Evolutionary conservation across 2,113 vertebrate genomes (phyloP).

Genomic region (Larimichthys polyactis): DNA sequence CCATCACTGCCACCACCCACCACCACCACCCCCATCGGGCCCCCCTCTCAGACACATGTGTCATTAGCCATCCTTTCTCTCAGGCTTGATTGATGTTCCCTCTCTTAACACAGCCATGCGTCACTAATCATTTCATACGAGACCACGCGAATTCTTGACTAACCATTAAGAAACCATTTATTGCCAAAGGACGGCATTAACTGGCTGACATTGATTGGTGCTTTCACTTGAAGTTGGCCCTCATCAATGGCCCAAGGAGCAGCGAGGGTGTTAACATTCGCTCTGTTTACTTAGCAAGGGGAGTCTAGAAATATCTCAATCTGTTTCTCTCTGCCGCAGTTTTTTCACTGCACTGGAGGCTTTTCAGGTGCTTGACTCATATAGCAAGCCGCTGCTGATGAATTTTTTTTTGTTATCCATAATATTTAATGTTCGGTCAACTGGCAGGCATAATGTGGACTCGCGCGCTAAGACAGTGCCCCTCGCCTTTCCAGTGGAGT

Average conservation of each 20-base stretch:
- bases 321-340: neutral
- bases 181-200: slow-evolving; percentile 67
- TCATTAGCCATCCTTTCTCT: slow-evolving; percentile 74
- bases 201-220: slow-evolving; percentile 65
- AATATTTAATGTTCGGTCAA: slow-evolving; percentile 26
- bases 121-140: slow-evolving; percentile 80
- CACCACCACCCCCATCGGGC: slow-evolving; percentile 30
- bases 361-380: slow-evolving; percentile 34
- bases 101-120: slow-evolving; percentile 67
- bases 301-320: slow-evolving; percentile 26
- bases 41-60: slow-evolving; percentile 59
- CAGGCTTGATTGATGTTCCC: slow-evolving; percentile 75
- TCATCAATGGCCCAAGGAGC: slow-evolving; percentile 37
- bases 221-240: slow-evolving; percentile 65
- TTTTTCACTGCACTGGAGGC: neutral
- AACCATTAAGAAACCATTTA: slow-evolving; percentile 78
- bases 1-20: slow-evolving; percentile 30
- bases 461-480: slow-evolving; percentile 50
- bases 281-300: slow-evolving; percentile 18
- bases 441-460: slow-evolving; percentile 17
- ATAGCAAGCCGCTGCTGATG: slow-evolving; percentile 24
- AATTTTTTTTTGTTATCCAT: slow-evolving; percentile 24
- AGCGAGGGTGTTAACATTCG: slow-evolving; percentile 2
- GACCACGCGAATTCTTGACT: slow-evolving; percentile 67
- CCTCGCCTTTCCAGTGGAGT: slow-evolving; percentile 43